Conservation (phyloP, 2,797 vertebrate species). For the Sphenopsis melanotis region DNA sequence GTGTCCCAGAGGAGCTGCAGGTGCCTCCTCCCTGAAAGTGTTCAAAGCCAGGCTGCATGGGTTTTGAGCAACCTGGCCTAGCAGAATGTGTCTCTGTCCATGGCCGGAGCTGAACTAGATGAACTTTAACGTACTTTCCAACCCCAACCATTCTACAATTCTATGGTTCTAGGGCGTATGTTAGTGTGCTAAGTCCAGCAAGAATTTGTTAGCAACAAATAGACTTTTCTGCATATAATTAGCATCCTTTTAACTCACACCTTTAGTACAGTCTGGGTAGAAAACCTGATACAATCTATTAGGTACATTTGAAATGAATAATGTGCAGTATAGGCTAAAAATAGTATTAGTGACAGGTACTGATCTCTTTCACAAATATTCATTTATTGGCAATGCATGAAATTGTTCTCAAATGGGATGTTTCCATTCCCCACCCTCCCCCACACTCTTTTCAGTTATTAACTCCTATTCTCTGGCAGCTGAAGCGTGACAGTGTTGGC, state of each 20-base stretch:
- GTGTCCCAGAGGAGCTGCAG: not conserved
- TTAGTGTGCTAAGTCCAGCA: conserved; percentile 1
- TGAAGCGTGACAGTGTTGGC: not conserved
- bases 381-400: conserved; percentile 22
- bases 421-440: not conserved
- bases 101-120: too few species aligned
- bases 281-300: conserved; percentile 42
- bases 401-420: conserved; percentile 1
- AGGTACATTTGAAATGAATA: conserved; percentile 17
- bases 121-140: not conserved
- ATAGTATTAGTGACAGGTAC: not conserved
- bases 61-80: not conserved
- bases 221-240: conserved; percentile 59
- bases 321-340: conserved; percentile 4
- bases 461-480: conserved; percentile 28
- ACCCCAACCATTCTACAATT: not conserved
- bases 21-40: not conserved
- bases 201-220: conserved; percentile 54
- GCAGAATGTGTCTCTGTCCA: not conserved
- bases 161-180: not conserved
- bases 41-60: not conserved
- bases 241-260: conserved; percentile 40
- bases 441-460: not conserved
- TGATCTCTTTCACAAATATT: conserved; percentile 22
- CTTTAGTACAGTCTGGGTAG: conserved; percentile 26